Percentiles rank a stretch among this genome's conserved stretches.
Conservation (phyloP, 2,113 vertebrate genomes). For the Syngnathoides biaculeatus region DNA sequence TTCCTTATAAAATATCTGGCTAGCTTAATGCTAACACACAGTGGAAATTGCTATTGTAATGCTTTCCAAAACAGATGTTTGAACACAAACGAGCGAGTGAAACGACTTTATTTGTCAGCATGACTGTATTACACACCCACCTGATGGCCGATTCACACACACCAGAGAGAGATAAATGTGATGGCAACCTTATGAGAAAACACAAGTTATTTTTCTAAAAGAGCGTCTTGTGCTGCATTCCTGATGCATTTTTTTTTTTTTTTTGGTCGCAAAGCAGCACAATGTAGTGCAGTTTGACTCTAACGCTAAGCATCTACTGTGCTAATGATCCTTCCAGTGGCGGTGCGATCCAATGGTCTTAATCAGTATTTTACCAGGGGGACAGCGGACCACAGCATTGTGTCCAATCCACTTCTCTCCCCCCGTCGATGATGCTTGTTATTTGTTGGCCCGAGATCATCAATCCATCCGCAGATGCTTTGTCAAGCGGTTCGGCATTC, state of each 20-base stretch:
- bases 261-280: background rate
- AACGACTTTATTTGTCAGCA: no score
- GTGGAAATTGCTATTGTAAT: no score
- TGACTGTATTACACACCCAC: no score
- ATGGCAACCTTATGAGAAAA: background rate
- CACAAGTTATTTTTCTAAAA: background rate
- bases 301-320: background rate
- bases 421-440: conserved; percentile 25
- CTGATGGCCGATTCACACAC: no score
- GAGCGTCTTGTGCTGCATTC: background rate
- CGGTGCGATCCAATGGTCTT: conserved; percentile 1
- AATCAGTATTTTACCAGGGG: conserved; percentile 53
- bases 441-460: conserved; percentile 28
- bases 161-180: background rate
- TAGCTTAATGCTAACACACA: no score
- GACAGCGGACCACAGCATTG: conserved; percentile 31
- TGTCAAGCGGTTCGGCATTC: conserved; percentile 12
- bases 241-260: background rate
- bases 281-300: background rate
- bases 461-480: conserved; percentile 27
- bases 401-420: conserved; percentile 37
- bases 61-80: no score
- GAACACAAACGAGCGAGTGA: no score
- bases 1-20: no score
- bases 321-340: background rate